Evolutionary conservation across 1,140 invertebrate species (phyloP).

Genomic region (Neuroterus valhalla): DNA sequence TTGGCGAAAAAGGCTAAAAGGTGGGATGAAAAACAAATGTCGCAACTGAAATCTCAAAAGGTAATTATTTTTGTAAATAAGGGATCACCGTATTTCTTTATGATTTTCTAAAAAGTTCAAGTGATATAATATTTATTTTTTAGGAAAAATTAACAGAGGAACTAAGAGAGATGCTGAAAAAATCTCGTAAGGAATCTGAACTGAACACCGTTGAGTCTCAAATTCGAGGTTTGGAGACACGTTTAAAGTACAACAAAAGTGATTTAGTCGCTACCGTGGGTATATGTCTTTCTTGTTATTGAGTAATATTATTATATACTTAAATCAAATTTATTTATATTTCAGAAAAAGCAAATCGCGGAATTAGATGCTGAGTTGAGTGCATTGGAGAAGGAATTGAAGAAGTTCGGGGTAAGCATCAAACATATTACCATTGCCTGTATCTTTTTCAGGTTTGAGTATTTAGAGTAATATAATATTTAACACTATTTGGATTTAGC

Average conservation of each 20-base stretch:
- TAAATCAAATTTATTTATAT: conserved; percentile 25
- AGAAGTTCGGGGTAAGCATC: conserved; percentile 83
- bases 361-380: conserved; percentile 83
- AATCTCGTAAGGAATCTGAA: conserved; percentile 98
- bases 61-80: conserved; percentile 59
- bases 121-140: conserved; percentile 40
- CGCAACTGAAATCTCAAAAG: conserved; percentile 91
- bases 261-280: conserved; percentile 88
- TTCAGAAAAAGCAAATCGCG: conserved; percentile 85
- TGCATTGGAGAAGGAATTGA: conserved; percentile 82
- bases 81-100: too few species aligned
- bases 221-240: conserved; percentile 95
- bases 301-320: too few species aligned
- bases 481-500: conserved; percentile 47
- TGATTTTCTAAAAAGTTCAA: not conserved
- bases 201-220: conserved; percentile 97
- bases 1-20: conserved; percentile 96
- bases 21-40: conserved; percentile 99
- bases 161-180: conserved; percentile 94
- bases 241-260: conserved; percentile 95
- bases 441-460: too few species aligned
- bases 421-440: conserved; percentile 17
- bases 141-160: conserved; percentile 90
- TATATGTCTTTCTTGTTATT: conserved; percentile 34
- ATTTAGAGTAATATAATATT: conserved; percentile 21